Evolutionary conservation across 2,113 vertebrate genomes (phyloP).

Genomic region (Malurus elegans): DNA sequence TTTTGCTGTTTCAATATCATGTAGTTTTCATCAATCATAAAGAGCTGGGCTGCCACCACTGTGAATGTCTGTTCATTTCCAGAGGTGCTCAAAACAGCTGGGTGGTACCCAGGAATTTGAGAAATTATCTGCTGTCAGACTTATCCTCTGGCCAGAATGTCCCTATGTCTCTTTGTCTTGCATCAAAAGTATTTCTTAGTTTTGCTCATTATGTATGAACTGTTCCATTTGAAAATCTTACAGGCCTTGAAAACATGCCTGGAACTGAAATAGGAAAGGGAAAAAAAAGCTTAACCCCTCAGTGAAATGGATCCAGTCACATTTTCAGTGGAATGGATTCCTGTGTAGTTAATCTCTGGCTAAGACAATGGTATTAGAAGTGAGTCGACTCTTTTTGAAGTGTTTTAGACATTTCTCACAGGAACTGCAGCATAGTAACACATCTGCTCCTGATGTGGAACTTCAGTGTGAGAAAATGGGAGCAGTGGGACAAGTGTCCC

Average conservation of each 20-base stretch:
- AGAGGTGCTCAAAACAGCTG: background rate
- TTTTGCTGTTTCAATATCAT: background rate
- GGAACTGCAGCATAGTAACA: background rate
- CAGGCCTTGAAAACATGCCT: background rate
- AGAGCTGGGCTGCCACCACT: background rate
- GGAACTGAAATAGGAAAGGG: background rate
- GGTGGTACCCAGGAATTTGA: background rate
- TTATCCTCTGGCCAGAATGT: background rate
- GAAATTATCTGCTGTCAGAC: background rate
- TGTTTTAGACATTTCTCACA: background rate
- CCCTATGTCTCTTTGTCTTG: background rate
- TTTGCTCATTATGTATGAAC: background rate
- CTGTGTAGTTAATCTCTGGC: background rate
- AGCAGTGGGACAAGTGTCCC: background rate
- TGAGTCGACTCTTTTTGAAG: background rate
- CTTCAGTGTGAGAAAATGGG: background rate
- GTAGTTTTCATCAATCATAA: background rate
- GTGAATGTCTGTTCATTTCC: background rate
- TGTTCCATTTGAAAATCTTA: background rate
- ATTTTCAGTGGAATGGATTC: background rate
- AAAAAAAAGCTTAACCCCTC: background rate
- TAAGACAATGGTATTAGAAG: background rate
- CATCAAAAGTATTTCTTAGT: background rate
- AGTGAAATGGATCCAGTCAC: background rate
- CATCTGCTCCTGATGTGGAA: background rate